Base-by-base conservation (phyloP, 2,113 vertebrate genomes). In the Tragelaphus scriptus region DNA sequence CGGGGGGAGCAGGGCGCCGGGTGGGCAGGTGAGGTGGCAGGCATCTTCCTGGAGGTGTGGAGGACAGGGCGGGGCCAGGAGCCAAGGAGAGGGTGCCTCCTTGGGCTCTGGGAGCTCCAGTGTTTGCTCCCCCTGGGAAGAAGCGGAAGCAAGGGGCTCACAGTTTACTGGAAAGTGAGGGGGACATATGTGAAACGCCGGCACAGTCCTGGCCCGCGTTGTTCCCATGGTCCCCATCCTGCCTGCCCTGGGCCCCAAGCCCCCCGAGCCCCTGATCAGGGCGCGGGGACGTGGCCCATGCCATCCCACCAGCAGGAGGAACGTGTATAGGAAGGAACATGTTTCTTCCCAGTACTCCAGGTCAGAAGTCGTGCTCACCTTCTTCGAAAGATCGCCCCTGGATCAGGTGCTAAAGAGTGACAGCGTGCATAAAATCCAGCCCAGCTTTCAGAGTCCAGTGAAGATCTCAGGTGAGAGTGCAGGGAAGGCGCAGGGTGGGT, bases 381-480 rank as follows among this genome's bases (percentile, higher is more conserved):
- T 99, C 98, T 99, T 99, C 53, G 99, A 99, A 98, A 99, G 99
- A 86, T 99, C 99, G 0, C 99, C 99, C 9, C 98, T 99, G 98
- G 99, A 99, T 97, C 99, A 99, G 98, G 99, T 99, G 97, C 98
- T 99, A 86, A 99, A 99, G 98, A 99, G 99, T 47, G 99, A 99
- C 98, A 99, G 99, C 14, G 99, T 99, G 65, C 99, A 99, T 98
- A 99, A 99, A 97, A 99, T 99, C 98, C 99, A 99, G 93, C 99
- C 99, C 68, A 99, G 99, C 98, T 99, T 99, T 98, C 99, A 99
- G 98, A 99, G 99, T 98, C 99, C 99, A 2, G 98, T 99, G 96
- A 99, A 99, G 98, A 99, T 99, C 98, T 99, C 99, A 98, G 99
- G 99, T 99, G 92, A 99, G 98, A 94, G 14, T 3, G 0, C n/a